Conservation (phyloP, 2,888 invertebrate genomes). For the Orthosia gracilis region DNA sequence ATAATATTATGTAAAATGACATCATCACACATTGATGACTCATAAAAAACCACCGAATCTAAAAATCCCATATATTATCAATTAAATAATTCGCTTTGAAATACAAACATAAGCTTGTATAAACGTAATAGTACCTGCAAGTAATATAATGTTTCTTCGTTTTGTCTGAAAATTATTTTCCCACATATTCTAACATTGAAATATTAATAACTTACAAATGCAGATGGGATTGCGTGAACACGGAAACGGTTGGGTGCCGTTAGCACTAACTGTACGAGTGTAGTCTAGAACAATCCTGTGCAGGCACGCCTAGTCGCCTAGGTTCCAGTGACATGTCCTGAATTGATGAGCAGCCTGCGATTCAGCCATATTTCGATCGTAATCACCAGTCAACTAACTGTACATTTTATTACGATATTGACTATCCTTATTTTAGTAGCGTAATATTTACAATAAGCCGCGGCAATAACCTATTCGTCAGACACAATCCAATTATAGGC, state of each 20-base stretch:
- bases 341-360: constrained; percentile 78
- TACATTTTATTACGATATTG: constrained; percentile 38
- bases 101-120: neutral
- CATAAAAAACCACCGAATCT: constrained; percentile 5
- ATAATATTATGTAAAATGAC: neutral
- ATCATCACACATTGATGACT: neutral
- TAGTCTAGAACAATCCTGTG: constrained; percentile 89
- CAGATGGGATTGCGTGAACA: constrained; percentile 82
- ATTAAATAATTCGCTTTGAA: neutral
- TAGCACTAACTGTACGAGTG: constrained; percentile 87
- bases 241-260: constrained; percentile 88
- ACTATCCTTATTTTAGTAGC: neutral
- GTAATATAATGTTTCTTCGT: neutral
- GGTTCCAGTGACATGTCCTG: constrained; percentile 86
- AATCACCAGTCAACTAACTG: constrained; percentile 44
- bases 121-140: neutral
- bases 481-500: constrained; percentile 20
- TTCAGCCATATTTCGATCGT: constrained; percentile 55
- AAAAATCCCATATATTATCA: neutral
- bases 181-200: constrained; percentile 36
- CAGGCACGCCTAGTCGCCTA: constrained; percentile 79
- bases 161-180: neutral
- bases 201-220: constrained; percentile 73
- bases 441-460: constrained; percentile 27
- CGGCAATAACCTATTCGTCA: constrained; percentile 34